Evolutionary conservation across 1,140 invertebrate species (phyloP).

Genomic region (Mizuhopecten yessoensis): DNA sequence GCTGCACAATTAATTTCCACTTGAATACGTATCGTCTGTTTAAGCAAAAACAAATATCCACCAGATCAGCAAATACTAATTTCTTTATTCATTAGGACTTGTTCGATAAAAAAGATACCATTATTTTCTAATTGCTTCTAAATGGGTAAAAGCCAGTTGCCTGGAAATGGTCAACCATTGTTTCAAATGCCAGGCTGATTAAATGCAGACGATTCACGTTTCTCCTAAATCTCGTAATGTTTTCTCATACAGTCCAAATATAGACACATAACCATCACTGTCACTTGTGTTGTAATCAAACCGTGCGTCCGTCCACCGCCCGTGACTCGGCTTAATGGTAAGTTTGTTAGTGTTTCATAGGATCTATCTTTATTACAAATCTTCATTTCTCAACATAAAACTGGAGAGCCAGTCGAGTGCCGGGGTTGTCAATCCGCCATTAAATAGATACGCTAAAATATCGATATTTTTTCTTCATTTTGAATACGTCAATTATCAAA

Average conservation of each 20-base stretch:
- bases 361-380: not conserved
- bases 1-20: too few relatives aligned
- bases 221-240: not conserved
- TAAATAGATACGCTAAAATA: not conserved
- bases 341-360: not conserved
- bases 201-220: not conserved
- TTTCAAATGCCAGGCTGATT: not conserved
- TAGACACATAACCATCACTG: not conserved
- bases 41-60: too few relatives aligned
- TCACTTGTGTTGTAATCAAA: not conserved
- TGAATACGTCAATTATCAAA: conserved; percentile 25
- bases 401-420: not conserved
- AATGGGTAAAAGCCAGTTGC: too few relatives aligned
- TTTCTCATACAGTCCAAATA: not conserved
- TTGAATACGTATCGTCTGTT: too few relatives aligned
- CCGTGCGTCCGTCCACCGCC: not conserved
- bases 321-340: not conserved
- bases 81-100: too few relatives aligned
- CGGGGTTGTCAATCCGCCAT: not conserved
- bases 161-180: too few relatives aligned
- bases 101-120: too few relatives aligned
- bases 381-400: not conserved
- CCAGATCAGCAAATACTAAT: too few relatives aligned
- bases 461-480: conserved; percentile 25
- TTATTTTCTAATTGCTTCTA: too few relatives aligned